Conservation (phyloP, 2,888 invertebrate genomes). For the Isotomurus palustris region DNA sequence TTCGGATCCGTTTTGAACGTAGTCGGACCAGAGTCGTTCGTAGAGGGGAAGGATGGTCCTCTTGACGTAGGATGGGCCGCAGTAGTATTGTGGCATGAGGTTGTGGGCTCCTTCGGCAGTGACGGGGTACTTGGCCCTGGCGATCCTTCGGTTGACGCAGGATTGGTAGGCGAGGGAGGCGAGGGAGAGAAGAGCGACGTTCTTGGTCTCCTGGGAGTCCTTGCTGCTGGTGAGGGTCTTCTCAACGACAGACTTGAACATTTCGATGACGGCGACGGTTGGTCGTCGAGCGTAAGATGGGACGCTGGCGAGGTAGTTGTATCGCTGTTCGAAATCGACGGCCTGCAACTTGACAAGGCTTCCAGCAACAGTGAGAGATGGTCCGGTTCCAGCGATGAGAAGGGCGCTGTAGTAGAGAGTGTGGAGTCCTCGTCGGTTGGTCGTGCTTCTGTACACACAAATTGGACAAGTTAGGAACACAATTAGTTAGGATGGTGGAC, state of each 20-base stretch:
- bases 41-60: too few species aligned
- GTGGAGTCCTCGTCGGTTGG: constrained; percentile 4
- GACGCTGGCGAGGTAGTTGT: constrained; percentile 1
- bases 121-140: constrained; percentile 7
- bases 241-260: not conserved
- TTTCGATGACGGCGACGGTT: not conserved
- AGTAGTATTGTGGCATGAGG: not conserved
- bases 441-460: not conserved
- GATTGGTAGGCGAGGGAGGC: constrained; percentile 7
- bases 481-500: not conserved
- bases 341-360: not conserved
- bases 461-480: not conserved
- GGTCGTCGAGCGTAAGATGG: constrained; percentile 5
- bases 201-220: too few species aligned
- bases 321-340: not conserved
- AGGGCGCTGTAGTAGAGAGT: constrained; percentile 7
- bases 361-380: not conserved
- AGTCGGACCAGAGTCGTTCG: not conserved
- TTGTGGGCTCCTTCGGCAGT: not conserved
- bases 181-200: not conserved
- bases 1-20: not conserved
- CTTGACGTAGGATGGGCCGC: not conserved
- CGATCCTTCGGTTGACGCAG: constrained; percentile 8
- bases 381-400: constrained; percentile 3
- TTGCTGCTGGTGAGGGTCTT: not conserved